Conservation (phyloP, 2,113 vertebrate species). For the Pungitius pungitius region DNA sequence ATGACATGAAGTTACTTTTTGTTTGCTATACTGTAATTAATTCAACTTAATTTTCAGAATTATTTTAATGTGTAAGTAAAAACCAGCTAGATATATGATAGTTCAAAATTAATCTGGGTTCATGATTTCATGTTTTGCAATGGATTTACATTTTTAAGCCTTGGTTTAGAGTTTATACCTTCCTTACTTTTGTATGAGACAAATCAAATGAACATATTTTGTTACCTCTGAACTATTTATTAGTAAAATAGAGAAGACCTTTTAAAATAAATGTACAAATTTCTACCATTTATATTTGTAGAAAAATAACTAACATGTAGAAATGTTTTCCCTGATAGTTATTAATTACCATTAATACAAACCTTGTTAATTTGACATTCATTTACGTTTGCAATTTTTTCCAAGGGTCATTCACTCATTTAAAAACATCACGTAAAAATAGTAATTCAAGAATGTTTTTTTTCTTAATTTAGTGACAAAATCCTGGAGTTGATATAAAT, state of each 20-base stretch:
- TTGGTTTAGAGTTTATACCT: constrained; percentile 8
- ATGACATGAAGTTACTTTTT: constrained; percentile 7
- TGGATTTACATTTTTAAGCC: neutral
- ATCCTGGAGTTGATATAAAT: neutral
- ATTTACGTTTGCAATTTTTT: neutral
- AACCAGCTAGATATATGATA: neutral
- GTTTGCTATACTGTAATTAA: neutral
- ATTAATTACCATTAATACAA: too few species aligned
- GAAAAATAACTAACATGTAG: too few species aligned
- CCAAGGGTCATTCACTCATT: neutral
- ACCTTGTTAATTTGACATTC: neutral
- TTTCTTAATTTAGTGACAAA: constrained; percentile 7
- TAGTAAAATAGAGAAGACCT: neutral
- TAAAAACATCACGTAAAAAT: neutral
- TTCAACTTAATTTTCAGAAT: neutral
- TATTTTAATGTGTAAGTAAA: neutral
- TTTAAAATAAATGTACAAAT: neutral
- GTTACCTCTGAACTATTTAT: neutral
- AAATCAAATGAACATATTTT: neutral
- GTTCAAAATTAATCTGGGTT: neutral
- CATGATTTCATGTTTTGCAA: constrained; percentile 1
- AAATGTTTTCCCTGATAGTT: too few species aligned
- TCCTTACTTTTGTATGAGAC: neutral
- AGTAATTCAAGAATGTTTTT: neutral
- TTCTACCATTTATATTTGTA: neutral